Evolutionary conservation across 2,888 invertebrate genomes (phyloP).

Genomic region (Ennomos quercinarius): DNA sequence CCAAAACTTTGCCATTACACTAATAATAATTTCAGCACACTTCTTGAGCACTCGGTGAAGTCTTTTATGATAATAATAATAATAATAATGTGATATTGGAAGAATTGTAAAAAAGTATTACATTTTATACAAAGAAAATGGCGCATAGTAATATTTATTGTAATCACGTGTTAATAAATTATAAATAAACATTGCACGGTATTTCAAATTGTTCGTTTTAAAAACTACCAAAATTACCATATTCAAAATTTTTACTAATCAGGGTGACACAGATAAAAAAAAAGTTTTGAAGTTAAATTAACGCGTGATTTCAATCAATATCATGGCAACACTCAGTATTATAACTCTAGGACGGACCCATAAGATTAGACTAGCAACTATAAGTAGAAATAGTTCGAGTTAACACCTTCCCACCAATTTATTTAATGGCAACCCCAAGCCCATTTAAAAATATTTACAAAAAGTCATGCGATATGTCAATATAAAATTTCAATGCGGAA

Average conservation of each 20-base stretch:
- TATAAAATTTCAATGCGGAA: slow-evolving; percentile 3
- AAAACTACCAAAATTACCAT: too few species aligned
- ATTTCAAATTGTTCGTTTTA: too few species aligned
- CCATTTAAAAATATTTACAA: slow-evolving; percentile 32
- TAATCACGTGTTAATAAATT: background rate
- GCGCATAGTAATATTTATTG: slow-evolving; percentile 3
- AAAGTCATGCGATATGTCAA: slow-evolving; percentile 18
- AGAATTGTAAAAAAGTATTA: slow-evolving; percentile 16
- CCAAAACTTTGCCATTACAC: too few species aligned
- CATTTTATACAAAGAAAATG: slow-evolving; percentile 5
- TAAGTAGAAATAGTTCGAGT: slow-evolving; percentile 20
- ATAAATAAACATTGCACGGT: too few species aligned
- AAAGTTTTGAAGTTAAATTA: too few species aligned
- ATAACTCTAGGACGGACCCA: slow-evolving; percentile 50
- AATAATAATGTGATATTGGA: slow-evolving; percentile 9
- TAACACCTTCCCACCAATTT: slow-evolving; percentile 30
- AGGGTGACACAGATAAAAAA: too few species aligned
- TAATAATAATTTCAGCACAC: slow-evolving; percentile 14
- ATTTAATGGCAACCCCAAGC: slow-evolving; percentile 33
- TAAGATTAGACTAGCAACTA: slow-evolving; percentile 50
- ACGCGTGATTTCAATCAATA: background rate
- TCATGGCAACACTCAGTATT: slow-evolving; percentile 24
- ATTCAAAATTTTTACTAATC: too few species aligned
- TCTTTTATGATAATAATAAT: slow-evolving; percentile 10
- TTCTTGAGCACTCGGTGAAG: slow-evolving; percentile 21